Percentiles rank a stretch among this genome's conserved stretches.
Conservation (phyloP, 2,797 vertebrate genomes). For the Epinephelus malabaricus region DNA sequence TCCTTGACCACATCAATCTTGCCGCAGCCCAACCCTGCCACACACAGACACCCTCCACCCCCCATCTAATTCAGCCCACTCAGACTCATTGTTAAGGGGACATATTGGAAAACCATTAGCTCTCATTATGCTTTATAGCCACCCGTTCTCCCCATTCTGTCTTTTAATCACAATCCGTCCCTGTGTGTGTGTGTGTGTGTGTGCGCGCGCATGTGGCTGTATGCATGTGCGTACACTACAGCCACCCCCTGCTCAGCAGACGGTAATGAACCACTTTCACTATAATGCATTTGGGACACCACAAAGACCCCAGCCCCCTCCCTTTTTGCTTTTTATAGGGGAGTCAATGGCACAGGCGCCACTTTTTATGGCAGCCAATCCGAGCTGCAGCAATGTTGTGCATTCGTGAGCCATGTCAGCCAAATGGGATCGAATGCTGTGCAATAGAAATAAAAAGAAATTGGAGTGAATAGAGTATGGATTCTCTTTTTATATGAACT, state of each 20-base stretch:
- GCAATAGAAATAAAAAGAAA: conserved; percentile 71
- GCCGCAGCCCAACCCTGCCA: neutral
- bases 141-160: conserved; percentile 64
- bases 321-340: conserved; percentile 54
- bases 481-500: conserved; percentile 62
- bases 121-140: conserved; percentile 83
- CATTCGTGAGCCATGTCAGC: conserved; percentile 57
- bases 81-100: conserved; percentile 75
- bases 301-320: conserved; percentile 7
- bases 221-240: neutral
- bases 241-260: conserved; percentile 41
- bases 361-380: conserved; percentile 71
- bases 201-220: conserved; percentile 2
- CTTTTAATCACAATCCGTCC: conserved; percentile 77
- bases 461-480: conserved; percentile 68
- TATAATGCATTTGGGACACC: conserved; percentile 67
- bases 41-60: neutral
- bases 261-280: conserved; percentile 75
- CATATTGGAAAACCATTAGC: conserved; percentile 85
- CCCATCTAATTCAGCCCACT: conserved; percentile 65
- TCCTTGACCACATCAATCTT: conserved; percentile 31
- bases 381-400: conserved; percentile 53
- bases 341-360: conserved; percentile 69
- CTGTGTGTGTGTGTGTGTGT: conserved; percentile 32
- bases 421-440: conserved; percentile 60